Conservation (phyloP, 2,888 invertebrate genomes). For the Phania funesta region DNA sequence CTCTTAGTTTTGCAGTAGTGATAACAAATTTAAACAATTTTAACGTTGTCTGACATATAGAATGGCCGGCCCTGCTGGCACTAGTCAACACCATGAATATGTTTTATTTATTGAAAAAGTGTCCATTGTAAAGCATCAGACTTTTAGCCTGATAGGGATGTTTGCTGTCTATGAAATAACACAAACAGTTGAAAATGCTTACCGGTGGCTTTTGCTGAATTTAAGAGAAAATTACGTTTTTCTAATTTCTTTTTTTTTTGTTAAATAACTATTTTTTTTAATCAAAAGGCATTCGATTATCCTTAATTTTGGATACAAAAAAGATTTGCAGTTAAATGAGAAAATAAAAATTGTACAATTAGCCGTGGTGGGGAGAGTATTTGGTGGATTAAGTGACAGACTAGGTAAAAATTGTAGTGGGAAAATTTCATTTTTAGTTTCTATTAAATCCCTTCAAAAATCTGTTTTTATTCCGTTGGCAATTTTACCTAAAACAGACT, state of each 20-base stretch:
- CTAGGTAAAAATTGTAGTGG: too few relatives aligned
- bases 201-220: neutral
- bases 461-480: too few relatives aligned
- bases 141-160: slow-evolving; percentile 22
- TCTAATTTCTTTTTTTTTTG: neutral
- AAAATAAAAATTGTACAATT: too few relatives aligned
- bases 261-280: too few relatives aligned
- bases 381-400: too few relatives aligned
- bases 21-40: slow-evolving; percentile 33
- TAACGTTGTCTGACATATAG: slow-evolving; percentile 28
- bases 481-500: too few relatives aligned
- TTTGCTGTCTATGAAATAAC: neutral
- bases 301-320: too few relatives aligned
- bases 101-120: slow-evolving; percentile 24
- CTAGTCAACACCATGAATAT: slow-evolving; percentile 5
- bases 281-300: too few relatives aligned
- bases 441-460: too few relatives aligned
- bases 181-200: neutral
- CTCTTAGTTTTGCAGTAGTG: neutral
- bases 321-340: too few relatives aligned
- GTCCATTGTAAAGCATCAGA: slow-evolving; percentile 31
- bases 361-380: too few relatives aligned
- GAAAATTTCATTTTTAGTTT: too few relatives aligned
- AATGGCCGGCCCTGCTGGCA: neutral
- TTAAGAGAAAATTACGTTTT: neutral